phyloP scores from a whole-genome alignment of 2,888 invertebrate genomes.

The Phaedon cochleariae region DNA sequence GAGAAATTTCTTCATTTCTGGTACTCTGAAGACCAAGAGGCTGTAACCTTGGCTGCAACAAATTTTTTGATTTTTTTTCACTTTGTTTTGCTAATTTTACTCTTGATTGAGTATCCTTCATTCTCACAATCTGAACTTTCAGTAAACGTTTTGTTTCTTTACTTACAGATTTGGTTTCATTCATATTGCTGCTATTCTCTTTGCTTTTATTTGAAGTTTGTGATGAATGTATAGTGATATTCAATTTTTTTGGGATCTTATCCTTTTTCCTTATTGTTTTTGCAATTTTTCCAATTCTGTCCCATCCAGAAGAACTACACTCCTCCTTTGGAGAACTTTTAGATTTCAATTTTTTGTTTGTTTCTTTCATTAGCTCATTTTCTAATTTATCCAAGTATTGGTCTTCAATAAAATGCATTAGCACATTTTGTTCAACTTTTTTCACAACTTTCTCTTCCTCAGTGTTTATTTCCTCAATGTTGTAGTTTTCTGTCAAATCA shows the following conservation, averaged over 20 bases:
- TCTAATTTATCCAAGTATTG: constrained; percentile 50
- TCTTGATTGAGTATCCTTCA: background rate
- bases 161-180: background rate
- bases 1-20: too few relatives aligned
- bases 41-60: constrained; percentile 24
- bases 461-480: constrained; percentile 46
- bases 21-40: background rate
- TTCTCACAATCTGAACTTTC: background rate
- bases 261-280: constrained; percentile 39
- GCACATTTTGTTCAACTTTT: constrained; percentile 40
- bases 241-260: constrained; percentile 35
- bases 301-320: constrained; percentile 41
- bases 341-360: background rate
- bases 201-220: constrained; percentile 8
- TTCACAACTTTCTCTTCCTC: constrained; percentile 40
- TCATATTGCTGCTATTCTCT: background rate
- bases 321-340: constrained; percentile 9
- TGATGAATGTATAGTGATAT: constrained; percentile 31
- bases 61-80: constrained; percentile 8
- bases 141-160: background rate
- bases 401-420: constrained; percentile 51
- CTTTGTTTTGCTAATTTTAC: background rate
- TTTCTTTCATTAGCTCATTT: constrained; percentile 22
- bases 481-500: constrained; percentile 35
- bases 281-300: constrained; percentile 45